phyloP scores from a whole-genome alignment of 2,888 invertebrate genomes.

The Unio pictorum region DNA sequence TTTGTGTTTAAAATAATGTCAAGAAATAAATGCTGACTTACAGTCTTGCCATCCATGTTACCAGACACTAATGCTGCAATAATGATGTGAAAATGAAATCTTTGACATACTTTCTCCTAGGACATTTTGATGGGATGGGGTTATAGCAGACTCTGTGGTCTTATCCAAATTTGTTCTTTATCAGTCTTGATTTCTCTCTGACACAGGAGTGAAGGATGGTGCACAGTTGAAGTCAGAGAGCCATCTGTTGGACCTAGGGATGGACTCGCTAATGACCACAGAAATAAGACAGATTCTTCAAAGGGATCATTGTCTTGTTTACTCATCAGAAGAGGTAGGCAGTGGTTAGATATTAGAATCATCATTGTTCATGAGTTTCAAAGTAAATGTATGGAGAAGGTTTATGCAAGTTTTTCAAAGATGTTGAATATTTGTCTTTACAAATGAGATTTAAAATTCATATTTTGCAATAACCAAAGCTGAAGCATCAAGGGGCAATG shows the following conservation, averaged over 20 bases:
- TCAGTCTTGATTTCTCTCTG: neutral
- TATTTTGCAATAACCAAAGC: no score
- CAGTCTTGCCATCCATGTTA: no score
- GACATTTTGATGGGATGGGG: neutral
- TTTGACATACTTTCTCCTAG: no score
- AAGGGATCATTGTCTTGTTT: constrained; percentile 89
- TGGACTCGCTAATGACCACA: constrained; percentile 99
- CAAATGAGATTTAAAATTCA: no score
- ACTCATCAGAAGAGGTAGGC: constrained; percentile 92
- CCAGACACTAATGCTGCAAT: no score
- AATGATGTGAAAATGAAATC: no score
- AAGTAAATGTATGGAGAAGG: neutral
- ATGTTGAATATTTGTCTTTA: no score
- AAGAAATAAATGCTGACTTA: no score
- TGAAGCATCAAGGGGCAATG: no score
- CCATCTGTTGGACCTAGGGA: constrained; percentile 94
- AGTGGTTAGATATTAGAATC: constrained; percentile 43
- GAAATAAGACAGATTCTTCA: constrained; percentile 97
- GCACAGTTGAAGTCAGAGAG: constrained; percentile 81
- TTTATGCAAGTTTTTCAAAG: no score
- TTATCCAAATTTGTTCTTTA: neutral
- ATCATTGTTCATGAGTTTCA: neutral
- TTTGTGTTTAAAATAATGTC: no score
- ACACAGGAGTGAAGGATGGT: constrained; percentile 85
- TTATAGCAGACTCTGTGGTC: neutral